Base-by-base conservation (phyloP, 2,888 invertebrate species). In the Nineta flava region DNA sequence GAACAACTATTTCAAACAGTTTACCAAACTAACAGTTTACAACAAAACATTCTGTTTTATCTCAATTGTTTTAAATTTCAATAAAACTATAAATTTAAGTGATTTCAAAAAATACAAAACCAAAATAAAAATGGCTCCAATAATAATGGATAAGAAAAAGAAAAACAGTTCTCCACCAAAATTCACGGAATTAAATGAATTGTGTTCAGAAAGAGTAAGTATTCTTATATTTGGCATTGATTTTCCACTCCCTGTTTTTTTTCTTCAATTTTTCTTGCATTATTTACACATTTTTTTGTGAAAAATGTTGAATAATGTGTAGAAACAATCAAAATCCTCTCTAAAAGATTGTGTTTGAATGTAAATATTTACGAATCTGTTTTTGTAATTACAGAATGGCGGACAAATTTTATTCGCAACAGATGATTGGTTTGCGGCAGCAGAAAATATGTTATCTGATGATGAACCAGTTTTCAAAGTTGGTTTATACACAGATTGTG, bases 341-440 rank as follows among this genome's bases (percentile, higher is more conserved):
- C 26, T 26, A 2, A 26, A 26, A 26, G 7, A 26, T 6, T 26
- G 5, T 26, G 7, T 19, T 3, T 5, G 19, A 19, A 26, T 6
- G 7, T 26, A 26, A 26, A 26, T 26, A 26, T 26, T 26, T 26
- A 26, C 7, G 4, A 7, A 38, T n/a, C 12, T 15, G 3, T 38
- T 38, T 38, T 38, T 15, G 38, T 38, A 9, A 38, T 57, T 61
- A 49, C 59, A 77, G 77, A 69, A 72, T 55, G 79, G 77, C 13
- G 77, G 75, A 1, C 64, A 67, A 60, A 71, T 79, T 1, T 56
- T 74, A 3, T 79, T 79, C 53, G 73, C 79, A 0, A 77, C 77
- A 0, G 79, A 79, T 50, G 79, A 79, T 57, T 78, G 76, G 64
- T 79, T 79, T 57, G 78, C 78, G 1, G 64, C 68, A 6, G 78